Evolutionary conservation across 2,113 vertebrate genomes (phyloP).

Genomic region (Rattus rattus): DNA sequence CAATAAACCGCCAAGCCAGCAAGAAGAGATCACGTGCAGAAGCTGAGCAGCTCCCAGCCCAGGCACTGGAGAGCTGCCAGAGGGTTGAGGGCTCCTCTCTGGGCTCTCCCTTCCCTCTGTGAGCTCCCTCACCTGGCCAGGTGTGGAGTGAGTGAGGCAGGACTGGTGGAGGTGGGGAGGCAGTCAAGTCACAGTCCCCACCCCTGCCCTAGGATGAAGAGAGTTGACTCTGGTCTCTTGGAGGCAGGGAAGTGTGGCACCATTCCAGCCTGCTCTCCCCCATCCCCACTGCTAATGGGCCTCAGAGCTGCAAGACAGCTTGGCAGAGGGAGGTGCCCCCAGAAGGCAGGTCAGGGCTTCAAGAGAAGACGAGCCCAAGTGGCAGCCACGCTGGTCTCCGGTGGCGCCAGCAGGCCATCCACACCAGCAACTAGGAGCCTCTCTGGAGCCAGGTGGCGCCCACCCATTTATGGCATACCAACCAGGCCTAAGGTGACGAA

Average conservation of each 20-base stretch:
- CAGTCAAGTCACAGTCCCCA: neutral
- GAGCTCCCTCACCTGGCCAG: slow-evolving; percentile 13
- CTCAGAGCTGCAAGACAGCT: neutral
- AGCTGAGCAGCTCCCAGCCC: neutral
- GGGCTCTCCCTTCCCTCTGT: no score
- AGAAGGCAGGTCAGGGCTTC: slow-evolving; percentile 42
- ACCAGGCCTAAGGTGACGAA: neutral
- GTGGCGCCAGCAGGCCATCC: neutral
- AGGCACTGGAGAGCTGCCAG: slow-evolving; percentile 41
- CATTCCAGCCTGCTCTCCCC: neutral
- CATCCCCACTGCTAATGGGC: slow-evolving; percentile 54
- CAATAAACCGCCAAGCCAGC: slow-evolving; percentile 57
- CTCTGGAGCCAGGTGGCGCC: slow-evolving; percentile 53
- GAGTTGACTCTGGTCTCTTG: neutral
- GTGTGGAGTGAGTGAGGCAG: neutral
- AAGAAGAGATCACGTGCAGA: neutral
- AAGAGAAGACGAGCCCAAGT: neutral
- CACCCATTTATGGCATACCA: neutral
- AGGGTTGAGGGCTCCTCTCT: neutral
- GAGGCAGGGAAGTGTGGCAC: slow-evolving; percentile 9
- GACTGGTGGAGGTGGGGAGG: neutral
- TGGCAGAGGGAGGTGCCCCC: neutral
- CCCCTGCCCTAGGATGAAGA: neutral
- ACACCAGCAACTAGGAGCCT: neutral
- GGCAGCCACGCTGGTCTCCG: neutral